These are phyloP conservation scores for Lepidochrysops patricia DNA, from an alignment of 2,888 invertebrate species.

Conservation along the genomic window DNA sequence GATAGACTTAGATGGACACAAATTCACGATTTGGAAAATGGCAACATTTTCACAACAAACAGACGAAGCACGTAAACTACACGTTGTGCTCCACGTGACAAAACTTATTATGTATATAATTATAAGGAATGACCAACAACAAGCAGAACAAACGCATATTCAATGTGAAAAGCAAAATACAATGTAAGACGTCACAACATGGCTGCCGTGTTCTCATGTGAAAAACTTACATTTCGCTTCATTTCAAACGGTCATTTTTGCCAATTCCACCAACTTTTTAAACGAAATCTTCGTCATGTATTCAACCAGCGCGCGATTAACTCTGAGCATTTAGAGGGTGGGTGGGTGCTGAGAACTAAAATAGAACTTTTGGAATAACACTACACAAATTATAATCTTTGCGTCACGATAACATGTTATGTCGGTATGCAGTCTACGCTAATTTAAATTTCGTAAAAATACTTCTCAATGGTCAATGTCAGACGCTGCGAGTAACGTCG, in stretches of 20 bases:
- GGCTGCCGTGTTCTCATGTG: constrained; percentile 18
- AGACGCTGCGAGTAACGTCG: background rate
- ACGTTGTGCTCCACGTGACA: background rate
- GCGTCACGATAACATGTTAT: constrained; percentile 64
- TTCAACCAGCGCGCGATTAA: constrained; percentile 45
- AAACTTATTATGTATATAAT: background rate
- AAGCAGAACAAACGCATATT: background rate
- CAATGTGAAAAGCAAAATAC: background rate
- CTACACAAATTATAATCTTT: constrained; percentile 65
- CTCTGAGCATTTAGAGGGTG: constrained; percentile 42
- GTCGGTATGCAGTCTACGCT: constrained; percentile 6
- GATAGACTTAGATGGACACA: no score
- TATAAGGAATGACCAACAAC: background rate
- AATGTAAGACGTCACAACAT: constrained; percentile 34
- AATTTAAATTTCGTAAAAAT: constrained; percentile 8
- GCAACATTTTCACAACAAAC: no score
- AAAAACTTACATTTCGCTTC: constrained; percentile 66
- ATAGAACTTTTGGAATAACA: constrained; percentile 73
- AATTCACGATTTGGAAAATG: no score
- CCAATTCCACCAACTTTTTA: constrained; percentile 31
- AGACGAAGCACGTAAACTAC: background rate
- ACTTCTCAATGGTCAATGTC: background rate
- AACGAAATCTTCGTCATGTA: constrained; percentile 32
- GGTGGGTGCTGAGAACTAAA: constrained; percentile 58
- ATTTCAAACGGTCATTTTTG: constrained; percentile 41